Percentiles rank a stretch among this genome's conserved stretches.
Conservation (phyloP, 2,888 invertebrate species). For the Cancer borealis region DNA sequence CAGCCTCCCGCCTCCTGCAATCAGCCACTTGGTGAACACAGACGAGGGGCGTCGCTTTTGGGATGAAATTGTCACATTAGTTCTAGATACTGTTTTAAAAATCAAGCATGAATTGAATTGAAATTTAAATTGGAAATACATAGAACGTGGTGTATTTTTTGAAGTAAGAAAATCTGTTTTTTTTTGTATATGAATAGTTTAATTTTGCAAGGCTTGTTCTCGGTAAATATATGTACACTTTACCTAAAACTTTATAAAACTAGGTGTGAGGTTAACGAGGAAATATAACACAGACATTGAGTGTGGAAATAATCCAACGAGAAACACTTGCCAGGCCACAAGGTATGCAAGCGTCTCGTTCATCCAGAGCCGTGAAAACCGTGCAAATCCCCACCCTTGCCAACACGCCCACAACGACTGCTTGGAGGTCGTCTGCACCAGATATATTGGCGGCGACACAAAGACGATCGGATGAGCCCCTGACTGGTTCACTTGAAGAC, state of each 20-base stretch:
- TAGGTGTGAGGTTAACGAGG: neutral
- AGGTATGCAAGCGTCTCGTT: neutral
- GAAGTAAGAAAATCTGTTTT: too few species aligned
- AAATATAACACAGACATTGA: neutral
- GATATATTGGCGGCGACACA: conserved; percentile 22
- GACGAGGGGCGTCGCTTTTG: neutral
- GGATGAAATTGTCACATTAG: too few species aligned
- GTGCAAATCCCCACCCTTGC: neutral
- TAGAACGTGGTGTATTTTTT: too few species aligned
- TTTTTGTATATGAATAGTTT: neutral
- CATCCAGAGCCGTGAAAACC: neutral
- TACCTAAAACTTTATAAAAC: neutral
- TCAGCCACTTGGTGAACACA: too few species aligned
- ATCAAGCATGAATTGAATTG: too few species aligned
- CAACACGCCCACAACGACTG: neutral
- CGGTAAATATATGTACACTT: neutral
- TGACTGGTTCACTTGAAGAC: neutral
- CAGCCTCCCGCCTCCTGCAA: too few species aligned
- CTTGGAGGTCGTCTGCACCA: neutral
- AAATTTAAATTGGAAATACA: too few species aligned
- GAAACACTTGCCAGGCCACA: neutral
- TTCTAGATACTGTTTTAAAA: too few species aligned
- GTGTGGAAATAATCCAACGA: neutral
- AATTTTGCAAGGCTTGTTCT: neutral
- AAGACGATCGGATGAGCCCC: neutral